Base-by-base conservation (phyloP, 1,140 invertebrate species). In the Drosophila teissieri region DNA sequence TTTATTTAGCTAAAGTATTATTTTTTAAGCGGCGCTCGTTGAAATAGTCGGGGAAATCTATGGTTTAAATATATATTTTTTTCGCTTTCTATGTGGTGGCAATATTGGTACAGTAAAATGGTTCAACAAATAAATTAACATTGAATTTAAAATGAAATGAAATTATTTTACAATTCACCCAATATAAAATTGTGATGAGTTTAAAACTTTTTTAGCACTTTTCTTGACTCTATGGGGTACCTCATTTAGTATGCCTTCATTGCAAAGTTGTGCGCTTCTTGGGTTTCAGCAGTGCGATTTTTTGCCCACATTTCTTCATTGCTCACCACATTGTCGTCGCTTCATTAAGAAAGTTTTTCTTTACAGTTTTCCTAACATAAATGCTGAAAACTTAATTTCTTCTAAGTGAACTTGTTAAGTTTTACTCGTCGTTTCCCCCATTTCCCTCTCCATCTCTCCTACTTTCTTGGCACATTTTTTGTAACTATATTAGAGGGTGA, bases 301-400 rank as follows among this genome's bases (percentile, higher is more conserved):
- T 51, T 73, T 67, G 46, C 40, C 49, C 54, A 73, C 62, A 78
- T 82, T 82, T 75, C 48, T 70, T 45, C 74, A 83, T 69, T 80
- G 65, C 84, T 62, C 78, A 80, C 79, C 84, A 88, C 83, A 86
- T 89, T 86, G 83, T 86, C 83, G 62, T 83, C 84, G 83, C 73
- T 86, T 86, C 83, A 86, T 86, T 89, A 86, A 83, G 79, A 88
- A 86, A 86, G 79, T 86, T 86, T 86, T 86, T 79, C 84, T 83
- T 79, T 83, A 83, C 81, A 88, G 84, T 89, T 88, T 88, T 88
- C 60, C 83, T 88, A 83, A 75, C 83, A 88, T 86, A 86, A 86
- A 86, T 78, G 83, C 75, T 88, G 83, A 86, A 86, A 86, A 89
- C 83, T 86, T 86, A 88, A 86, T 86, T 86, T 86, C 79, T 86